phyloP scores from a whole-genome alignment of 1,140 invertebrate genomes.

The Chrysoperla carnea region DNA sequence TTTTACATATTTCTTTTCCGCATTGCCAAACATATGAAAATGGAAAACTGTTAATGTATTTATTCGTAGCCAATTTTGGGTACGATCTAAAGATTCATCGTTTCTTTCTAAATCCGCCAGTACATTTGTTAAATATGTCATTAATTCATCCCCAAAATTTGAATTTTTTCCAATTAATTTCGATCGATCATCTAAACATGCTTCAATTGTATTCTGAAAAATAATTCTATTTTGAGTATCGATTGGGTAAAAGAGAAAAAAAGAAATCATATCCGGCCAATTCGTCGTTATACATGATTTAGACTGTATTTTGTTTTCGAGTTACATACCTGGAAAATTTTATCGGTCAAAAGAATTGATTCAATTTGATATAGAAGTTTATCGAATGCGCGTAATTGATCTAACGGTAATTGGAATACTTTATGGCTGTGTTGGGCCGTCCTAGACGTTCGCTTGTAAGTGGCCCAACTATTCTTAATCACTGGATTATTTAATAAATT shows the following conservation, averaged over 20 bases:
- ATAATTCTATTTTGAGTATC: too few relatives aligned
- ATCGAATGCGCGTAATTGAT: conserved; percentile 42
- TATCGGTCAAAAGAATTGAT: conserved; percentile 35
- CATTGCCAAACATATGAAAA: conserved; percentile 53
- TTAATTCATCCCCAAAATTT: conserved; percentile 49
- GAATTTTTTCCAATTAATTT: conserved; percentile 40
- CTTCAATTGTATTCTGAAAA: conserved; percentile 33
- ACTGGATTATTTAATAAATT: conserved; percentile 42
- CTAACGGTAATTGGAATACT: conserved; percentile 35
- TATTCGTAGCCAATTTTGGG: conserved; percentile 47
- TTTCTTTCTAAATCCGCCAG: conserved; percentile 45
- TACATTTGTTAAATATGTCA: conserved; percentile 45
- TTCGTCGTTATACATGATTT: too few relatives aligned
- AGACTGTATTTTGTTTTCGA: conserved; percentile 7
- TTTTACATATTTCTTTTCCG: conserved; percentile 64
- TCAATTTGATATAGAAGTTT: conserved; percentile 46
- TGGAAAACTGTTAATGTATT: conserved; percentile 55
- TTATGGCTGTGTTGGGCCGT: conserved; percentile 46
- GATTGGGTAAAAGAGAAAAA: too few relatives aligned
- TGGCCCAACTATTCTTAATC: conserved; percentile 48
- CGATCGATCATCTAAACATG: conserved; percentile 40
- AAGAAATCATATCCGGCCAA: too few relatives aligned
- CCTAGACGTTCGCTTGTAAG: conserved; percentile 48
- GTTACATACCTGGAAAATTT: conserved; percentile 38
- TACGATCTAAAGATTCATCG: conserved; percentile 31